Conservation (phyloP, 2,888 invertebrate species). For the Augiades crinisus region DNA sequence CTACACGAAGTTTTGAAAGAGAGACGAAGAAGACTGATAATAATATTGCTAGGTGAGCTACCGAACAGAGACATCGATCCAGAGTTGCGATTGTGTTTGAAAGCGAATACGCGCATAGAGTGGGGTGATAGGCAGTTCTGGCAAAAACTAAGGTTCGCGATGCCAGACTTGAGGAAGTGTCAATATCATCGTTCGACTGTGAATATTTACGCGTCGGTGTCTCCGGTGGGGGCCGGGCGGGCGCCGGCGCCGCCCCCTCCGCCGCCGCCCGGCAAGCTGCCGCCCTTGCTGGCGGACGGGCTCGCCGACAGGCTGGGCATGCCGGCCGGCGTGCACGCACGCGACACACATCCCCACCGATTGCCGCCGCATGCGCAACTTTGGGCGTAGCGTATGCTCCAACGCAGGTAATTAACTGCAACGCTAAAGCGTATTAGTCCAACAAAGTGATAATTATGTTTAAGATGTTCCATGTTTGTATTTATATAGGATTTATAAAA, state of each 20-base stretch:
- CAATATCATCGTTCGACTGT: constrained; percentile 85
- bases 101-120: constrained; percentile 94
- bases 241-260: constrained; percentile 83
- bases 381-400: constrained; percentile 90
- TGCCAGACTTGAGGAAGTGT: constrained; percentile 90
- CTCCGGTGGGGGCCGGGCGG: constrained; percentile 77
- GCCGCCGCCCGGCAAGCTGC: constrained; percentile 83
- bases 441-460: constrained; percentile 74
- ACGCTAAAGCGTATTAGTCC: constrained; percentile 80
- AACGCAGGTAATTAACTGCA: constrained; percentile 83
- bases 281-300: constrained; percentile 79
- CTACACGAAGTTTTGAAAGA: constrained; percentile 94
- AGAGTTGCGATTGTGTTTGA: constrained; percentile 93
- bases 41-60: constrained; percentile 94
- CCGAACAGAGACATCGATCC: constrained; percentile 94
- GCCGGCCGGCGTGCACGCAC: constrained; percentile 65
- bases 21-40: constrained; percentile 92
- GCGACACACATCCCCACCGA: constrained; percentile 75
- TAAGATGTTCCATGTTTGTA: constrained; percentile 64
- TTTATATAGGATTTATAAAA: constrained; percentile 53
- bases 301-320: constrained; percentile 51
- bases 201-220: constrained; percentile 87
- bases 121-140: constrained; percentile 98
- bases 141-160: constrained; percentile 95
- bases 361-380: constrained; percentile 85